Evolutionary conservation across 2,888 invertebrate species (phyloP).

Genomic region (Acleris emargana): DNA sequence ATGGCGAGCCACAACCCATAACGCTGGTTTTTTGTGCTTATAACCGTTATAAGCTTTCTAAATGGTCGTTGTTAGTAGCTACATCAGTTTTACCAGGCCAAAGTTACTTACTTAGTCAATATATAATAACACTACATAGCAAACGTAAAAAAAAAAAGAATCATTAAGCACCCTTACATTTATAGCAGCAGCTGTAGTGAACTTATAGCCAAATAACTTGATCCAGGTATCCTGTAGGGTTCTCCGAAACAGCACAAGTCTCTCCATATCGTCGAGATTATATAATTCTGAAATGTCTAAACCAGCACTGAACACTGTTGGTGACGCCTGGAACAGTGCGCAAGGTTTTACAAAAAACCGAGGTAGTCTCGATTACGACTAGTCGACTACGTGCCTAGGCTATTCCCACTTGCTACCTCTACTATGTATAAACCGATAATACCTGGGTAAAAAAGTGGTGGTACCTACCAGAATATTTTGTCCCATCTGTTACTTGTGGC

Average conservation of each 20-base stretch:
- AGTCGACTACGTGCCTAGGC: no score
- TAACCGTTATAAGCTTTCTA: no score
- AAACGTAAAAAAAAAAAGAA: not conserved
- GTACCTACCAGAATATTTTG: no score
- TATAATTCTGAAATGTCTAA: constrained; percentile 91
- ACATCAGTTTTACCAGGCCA: no score
- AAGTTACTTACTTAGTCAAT: no score
- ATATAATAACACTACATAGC: not conserved
- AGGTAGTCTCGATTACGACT: not conserved
- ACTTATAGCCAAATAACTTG: constrained; percentile 88
- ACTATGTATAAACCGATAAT: no score
- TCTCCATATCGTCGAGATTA: constrained; percentile 86
- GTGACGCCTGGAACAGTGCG: constrained; percentile 68
- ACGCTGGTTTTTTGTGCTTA: no score
- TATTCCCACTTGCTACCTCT: no score
- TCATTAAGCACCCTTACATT: constrained; percentile 85
- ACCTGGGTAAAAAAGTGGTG: no score
- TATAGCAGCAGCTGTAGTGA: constrained; percentile 91
- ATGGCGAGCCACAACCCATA: no score
- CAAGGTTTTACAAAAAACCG: not conserved
- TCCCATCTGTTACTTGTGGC: no score
- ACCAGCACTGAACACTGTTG: constrained; percentile 87
- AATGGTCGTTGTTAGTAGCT: no score
- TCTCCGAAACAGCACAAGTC: constrained; percentile 89
- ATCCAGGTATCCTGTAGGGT: constrained; percentile 92